A percentile compares a stretch with the other conserved stretches of the same genome.
Conservation (phyloP, 2,888 invertebrate genomes). For the Oeneis ivallda region DNA sequence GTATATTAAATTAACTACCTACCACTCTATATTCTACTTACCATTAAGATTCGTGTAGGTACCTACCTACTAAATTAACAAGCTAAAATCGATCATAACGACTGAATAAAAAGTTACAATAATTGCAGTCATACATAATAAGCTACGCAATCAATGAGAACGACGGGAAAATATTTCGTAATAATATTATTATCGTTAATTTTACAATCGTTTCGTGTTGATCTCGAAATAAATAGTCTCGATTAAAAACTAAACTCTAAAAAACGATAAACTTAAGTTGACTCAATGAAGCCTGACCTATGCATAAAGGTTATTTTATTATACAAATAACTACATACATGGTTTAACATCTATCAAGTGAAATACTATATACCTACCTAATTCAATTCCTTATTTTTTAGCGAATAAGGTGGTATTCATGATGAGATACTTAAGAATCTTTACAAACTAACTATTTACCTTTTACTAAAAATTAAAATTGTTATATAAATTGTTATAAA, state of each 20-base stretch:
- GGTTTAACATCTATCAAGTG: conserved; percentile 43
- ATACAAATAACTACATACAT: conserved; percentile 75
- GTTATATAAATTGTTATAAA: too few species aligned
- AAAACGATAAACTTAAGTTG: conserved; percentile 38
- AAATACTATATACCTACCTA: conserved; percentile 64
- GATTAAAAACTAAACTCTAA: conserved; percentile 34
- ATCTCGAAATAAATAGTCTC: conserved; percentile 37
- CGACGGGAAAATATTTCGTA: not conserved
- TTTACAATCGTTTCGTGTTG: conserved; percentile 38
- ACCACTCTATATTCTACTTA: too few species aligned
- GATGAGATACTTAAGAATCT: conserved; percentile 46
- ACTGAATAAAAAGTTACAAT: not conserved
- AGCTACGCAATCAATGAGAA: not conserved
- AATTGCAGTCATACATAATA: not conserved
- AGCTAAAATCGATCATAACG: not conserved
- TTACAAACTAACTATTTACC: conserved; percentile 4
- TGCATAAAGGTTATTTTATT: conserved; percentile 66
- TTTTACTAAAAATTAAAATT: too few species aligned
- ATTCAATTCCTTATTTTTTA: conserved; percentile 68
- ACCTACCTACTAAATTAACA: too few species aligned
- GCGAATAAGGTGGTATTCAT: conserved; percentile 77
- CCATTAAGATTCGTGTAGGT: too few species aligned
- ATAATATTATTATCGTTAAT: not conserved
- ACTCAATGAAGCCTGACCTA: conserved; percentile 53
- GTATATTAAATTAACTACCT: too few species aligned